phyloP scores from a whole-genome alignment of 1,140 invertebrate species.

The Hylaeus anthracinus region DNA sequence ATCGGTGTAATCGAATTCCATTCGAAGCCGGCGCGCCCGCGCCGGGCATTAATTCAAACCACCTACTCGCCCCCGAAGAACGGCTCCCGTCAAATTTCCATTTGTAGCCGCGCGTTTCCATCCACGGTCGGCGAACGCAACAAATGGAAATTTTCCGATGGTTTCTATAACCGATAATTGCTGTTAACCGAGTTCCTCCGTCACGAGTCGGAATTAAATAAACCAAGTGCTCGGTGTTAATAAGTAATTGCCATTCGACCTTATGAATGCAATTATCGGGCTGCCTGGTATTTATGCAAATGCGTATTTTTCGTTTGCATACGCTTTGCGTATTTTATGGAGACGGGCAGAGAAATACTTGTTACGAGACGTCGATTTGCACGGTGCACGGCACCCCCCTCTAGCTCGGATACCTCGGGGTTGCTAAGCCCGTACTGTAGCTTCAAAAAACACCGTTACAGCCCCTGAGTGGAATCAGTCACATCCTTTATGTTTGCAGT shows the following conservation, averaged over 20 bases:
- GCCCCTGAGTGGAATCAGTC: too few species aligned
- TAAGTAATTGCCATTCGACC: neutral
- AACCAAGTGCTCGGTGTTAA: neutral
- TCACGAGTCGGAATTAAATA: neutral
- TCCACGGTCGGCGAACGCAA: slow-evolving; percentile 14
- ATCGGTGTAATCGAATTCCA: slow-evolving; percentile 38
- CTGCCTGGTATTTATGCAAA: too few species aligned
- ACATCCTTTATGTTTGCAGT: too few species aligned
- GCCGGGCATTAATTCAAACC: slow-evolving; percentile 32
- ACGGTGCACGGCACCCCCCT: too few species aligned
- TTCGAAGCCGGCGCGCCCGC: neutral
- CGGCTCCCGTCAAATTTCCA: slow-evolving; percentile 37
- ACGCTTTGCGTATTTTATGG: too few species aligned
- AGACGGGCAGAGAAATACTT: too few species aligned
- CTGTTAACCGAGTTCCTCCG: slow-evolving; percentile 12
- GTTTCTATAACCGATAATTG: neutral
- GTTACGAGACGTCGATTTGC: too few species aligned
- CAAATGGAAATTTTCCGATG: slow-evolving; percentile 23
- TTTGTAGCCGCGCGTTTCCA: slow-evolving; percentile 25
- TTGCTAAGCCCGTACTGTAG: too few species aligned
- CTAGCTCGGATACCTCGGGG: too few species aligned
- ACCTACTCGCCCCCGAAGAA: slow-evolving; percentile 25
- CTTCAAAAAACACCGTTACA: too few species aligned
- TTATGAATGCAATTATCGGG: too few species aligned
- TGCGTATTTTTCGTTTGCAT: too few species aligned